A percentile compares a stretch with the other conserved stretches of the same genome.
Evolutionary conservation across 2,113 vertebrate species (phyloP).

Genomic region (Rhea americana): DNA sequence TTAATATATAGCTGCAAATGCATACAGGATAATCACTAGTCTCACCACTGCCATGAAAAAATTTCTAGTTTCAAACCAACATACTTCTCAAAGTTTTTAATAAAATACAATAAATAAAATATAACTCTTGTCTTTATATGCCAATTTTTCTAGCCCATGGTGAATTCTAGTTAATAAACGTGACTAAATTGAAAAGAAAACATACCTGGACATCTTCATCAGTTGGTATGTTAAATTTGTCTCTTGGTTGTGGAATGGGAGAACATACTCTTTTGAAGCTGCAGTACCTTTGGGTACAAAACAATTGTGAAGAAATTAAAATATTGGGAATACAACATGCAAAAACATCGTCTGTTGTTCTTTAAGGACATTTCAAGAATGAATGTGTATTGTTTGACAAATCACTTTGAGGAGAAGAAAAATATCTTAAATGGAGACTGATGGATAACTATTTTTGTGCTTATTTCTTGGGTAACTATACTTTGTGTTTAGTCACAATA

Average conservation of each 20-base stretch:
- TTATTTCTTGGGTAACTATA: not conserved
- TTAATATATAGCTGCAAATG: not conserved
- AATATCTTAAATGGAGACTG: not conserved
- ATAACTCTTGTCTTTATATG: not conserved
- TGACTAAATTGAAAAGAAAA: not conserved
- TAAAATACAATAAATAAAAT: not conserved
- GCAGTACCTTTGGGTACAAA: conserved; percentile 27
- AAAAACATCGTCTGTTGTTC: not conserved
- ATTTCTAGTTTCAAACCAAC: not conserved
- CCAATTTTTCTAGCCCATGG: not conserved
- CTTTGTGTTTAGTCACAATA: not conserved
- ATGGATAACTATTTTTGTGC: not conserved
- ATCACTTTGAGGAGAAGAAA: not conserved
- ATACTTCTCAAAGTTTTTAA: not conserved
- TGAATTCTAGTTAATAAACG: not conserved
- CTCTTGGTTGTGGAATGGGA: conserved; percentile 49
- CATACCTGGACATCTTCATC: conserved; percentile 40
- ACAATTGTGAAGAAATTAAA: not conserved
- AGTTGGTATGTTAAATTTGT: not conserved
- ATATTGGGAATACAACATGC: not conserved
- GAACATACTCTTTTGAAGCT: not conserved
- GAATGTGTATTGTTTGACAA: not conserved
- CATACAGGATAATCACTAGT: rapidly evolving
- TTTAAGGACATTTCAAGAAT: not conserved
- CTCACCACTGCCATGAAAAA: not conserved